A percentile compares a stretch with the other conserved stretches of the same genome.
Evolutionary conservation across 1,140 invertebrate genomes (phyloP).

Genomic region (Trissolcus basalis): DNA sequence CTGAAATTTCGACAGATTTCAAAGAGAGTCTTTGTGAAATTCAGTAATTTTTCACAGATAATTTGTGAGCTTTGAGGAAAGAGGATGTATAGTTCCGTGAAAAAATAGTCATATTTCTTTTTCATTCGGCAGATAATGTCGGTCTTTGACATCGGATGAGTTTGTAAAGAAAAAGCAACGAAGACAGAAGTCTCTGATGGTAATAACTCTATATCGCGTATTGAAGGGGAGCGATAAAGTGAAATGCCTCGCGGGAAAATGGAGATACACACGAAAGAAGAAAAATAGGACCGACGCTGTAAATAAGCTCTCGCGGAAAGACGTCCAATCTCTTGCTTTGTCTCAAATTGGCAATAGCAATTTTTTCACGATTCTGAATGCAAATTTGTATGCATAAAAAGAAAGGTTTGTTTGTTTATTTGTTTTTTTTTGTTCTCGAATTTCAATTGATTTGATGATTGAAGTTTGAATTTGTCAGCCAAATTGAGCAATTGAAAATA

Average conservation of each 20-base stretch:
- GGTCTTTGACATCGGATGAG: conserved; percentile 33
- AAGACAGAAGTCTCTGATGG: conserved; percentile 10
- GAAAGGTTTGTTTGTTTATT: no score
- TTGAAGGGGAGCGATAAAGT: conserved; percentile 44
- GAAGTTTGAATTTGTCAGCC: conserved; percentile 27
- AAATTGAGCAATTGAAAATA: conserved; percentile 37
- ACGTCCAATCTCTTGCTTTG: no score
- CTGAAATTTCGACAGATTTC: neutral
- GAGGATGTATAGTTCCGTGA: neutral
- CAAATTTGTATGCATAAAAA: no score
- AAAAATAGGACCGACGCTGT: conserved; percentile 5
- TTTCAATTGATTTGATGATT: conserved; percentile 14
- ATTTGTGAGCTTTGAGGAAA: neutral
- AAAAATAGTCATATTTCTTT: conserved; percentile 22
- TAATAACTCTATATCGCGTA: conserved; percentile 44
- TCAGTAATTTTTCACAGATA: neutral
- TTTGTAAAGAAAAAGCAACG: conserved; percentile 10
- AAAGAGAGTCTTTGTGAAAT: neutral
- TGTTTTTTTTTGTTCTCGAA: conserved; percentile 11
- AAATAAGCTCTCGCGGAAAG: conserved; percentile 13
- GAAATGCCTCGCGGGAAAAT: conserved; percentile 47
- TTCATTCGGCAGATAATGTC: conserved; percentile 13
- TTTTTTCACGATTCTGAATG: no score
- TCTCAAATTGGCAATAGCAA: no score
- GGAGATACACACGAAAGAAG: conserved; percentile 25